Conservation (phyloP, 30 jellyfish, hydroid and myxozoan species). For the Catostylus mosaicus region DNA sequence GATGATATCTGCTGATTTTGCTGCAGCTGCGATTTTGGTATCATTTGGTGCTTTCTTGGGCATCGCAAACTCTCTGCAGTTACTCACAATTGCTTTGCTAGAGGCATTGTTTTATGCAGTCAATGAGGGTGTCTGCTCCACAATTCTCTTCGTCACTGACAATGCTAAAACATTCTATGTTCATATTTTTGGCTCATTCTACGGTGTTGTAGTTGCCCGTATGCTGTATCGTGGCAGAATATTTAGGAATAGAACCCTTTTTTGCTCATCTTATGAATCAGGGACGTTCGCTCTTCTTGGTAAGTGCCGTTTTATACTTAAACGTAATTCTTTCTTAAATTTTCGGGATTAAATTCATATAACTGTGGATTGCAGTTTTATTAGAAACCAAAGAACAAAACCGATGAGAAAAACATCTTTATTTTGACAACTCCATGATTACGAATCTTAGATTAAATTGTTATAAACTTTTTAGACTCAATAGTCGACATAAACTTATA, state of each 20-base stretch:
- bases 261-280: conserved; percentile 69
- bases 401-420: too few species aligned
- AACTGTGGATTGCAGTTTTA: too few species aligned
- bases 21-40: conserved; percentile 75
- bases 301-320: conserved; percentile 32
- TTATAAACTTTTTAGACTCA: too few species aligned
- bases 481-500: too few species aligned
- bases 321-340: too few species aligned
- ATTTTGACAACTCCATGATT: too few species aligned
- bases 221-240: conserved; percentile 73
- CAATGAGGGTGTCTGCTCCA: conserved; percentile 80
- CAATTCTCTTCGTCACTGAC: conserved; percentile 59
- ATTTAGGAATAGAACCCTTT: conserved; percentile 40
- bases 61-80: conserved; percentile 79
- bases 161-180: conserved; percentile 74
- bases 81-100: conserved; percentile 72
- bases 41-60: conserved; percentile 93
- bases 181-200: conserved; percentile 86
- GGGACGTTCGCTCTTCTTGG: conserved; percentile 80
- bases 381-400: too few species aligned
- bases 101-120: conserved; percentile 74
- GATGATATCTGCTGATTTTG: conserved; percentile 88
- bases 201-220: conserved; percentile 80
- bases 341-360: too few species aligned
- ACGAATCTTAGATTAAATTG: too few species aligned